Percentiles rank a stretch among this genome's conserved stretches.
Evolutionary conservation across 2,888 invertebrate species (phyloP).

Genomic region (Drosophila anomalata): DNA sequence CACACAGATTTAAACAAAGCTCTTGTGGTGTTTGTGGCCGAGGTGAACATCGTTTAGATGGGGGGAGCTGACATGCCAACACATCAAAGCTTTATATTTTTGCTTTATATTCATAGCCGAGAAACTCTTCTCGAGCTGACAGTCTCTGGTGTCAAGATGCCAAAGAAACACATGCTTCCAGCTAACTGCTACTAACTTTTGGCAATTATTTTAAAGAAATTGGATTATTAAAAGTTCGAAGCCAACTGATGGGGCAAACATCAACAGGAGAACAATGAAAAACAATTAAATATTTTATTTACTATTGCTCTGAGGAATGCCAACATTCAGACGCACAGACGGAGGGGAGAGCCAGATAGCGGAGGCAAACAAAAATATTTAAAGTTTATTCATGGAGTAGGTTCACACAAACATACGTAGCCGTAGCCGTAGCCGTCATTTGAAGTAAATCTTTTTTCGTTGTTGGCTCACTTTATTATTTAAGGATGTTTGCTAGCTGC

Average conservation of each 20-base stretch:
- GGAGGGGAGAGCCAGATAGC: neutral
- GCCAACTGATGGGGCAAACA: conserved; percentile 28
- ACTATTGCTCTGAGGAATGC: conserved; percentile 43
- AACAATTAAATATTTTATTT: conserved; percentile 74
- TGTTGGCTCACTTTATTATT: conserved; percentile 59
- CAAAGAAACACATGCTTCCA: conserved; percentile 35
- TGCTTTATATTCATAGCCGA: conserved; percentile 15
- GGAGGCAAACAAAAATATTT: conserved; percentile 35
- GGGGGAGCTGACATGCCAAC: conserved; percentile 10
- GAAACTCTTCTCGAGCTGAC: conserved; percentile 18
- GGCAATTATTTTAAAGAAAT: conserved; percentile 49
- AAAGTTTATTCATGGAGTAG: conserved; percentile 27
- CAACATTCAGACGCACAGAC: conserved; percentile 16
- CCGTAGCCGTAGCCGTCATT: neutral
- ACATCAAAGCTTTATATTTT: conserved; percentile 30
- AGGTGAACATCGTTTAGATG: conserved; percentile 8
- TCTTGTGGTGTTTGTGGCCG: conserved; percentile 24
- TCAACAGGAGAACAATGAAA: conserved; percentile 53
- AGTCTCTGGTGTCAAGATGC: conserved; percentile 26
- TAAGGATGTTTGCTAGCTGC: conserved; percentile 41
- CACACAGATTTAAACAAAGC: conserved; percentile 30
- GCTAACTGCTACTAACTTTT: conserved; percentile 46
- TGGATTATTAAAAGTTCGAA: conserved; percentile 36
- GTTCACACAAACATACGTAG: neutral
- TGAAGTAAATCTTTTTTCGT: conserved; percentile 36